These are phyloP conservation scores for Hippocampus mohnikei DNA, from an alignment of 2,113 vertebrate species.

Conservation along the genomic window DNA sequence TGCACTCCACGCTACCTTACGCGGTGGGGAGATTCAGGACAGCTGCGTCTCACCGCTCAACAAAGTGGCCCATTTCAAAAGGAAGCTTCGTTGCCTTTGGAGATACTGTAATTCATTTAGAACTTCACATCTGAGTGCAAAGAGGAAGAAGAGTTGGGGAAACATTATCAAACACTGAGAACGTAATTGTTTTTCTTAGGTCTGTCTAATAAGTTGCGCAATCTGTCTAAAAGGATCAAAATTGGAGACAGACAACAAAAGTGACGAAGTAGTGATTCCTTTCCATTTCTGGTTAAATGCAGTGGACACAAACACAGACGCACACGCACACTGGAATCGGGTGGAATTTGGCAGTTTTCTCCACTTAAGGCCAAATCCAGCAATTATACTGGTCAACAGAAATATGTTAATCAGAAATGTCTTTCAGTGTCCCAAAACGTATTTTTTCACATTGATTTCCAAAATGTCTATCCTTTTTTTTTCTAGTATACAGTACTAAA, in stretches of 20 bases:
- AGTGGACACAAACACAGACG: background rate
- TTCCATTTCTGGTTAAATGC: background rate
- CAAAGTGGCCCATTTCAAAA: slow-evolving; percentile 30
- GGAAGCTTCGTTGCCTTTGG: slow-evolving; percentile 14
- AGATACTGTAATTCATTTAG: slow-evolving; percentile 24
- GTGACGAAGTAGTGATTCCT: background rate
- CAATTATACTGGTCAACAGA: no score
- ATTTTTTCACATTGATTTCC: no score
- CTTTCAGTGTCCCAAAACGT: no score
- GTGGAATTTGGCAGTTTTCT: no score
- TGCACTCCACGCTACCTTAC: slow-evolving; percentile 7
- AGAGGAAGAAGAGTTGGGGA: slow-evolving; percentile 16
- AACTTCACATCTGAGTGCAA: slow-evolving; percentile 9
- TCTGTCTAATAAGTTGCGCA: slow-evolving; percentile 25
- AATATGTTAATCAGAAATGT: no score
- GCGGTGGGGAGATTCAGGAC: slow-evolving; percentile 21
- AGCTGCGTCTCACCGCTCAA: slow-evolving; percentile 14
- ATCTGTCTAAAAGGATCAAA: slow-evolving; percentile 6
- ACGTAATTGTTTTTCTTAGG: slow-evolving; percentile 15
- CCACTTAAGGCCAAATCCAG: no score
- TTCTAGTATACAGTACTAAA: no score
- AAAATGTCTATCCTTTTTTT: no score
- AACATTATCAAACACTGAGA: slow-evolving; percentile 20
- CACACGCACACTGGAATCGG: background rate
- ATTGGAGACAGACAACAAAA: background rate